These are phyloP conservation scores for Anarhynchus alexandrinus DNA, from an alignment of 2,113 vertebrate genomes.

Conservation along the genomic window DNA sequence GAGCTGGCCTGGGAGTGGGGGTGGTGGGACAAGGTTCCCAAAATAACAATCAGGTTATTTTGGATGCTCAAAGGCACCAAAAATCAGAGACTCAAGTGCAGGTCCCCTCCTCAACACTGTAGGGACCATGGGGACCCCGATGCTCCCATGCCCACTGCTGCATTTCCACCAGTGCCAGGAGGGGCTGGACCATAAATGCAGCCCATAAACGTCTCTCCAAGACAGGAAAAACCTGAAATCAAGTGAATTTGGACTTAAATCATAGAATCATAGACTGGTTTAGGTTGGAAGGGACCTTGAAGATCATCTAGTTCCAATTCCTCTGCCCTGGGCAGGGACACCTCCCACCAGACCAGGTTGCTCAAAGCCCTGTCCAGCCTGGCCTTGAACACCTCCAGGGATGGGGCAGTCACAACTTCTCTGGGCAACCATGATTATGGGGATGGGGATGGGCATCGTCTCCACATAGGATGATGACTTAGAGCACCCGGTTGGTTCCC, in stretches of 20 bases:
- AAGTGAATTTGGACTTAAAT: background rate
- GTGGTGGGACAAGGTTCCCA: slow-evolving; percentile 37
- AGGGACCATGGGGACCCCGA: rapidly evolving
- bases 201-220: background rate
- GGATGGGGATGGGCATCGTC: too few species aligned
- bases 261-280: background rate
- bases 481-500: rapidly evolving
- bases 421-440: background rate
- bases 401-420: background rate
- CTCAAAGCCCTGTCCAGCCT: background rate
- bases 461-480: background rate
- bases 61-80: background rate
- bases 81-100: background rate
- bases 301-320: background rate
- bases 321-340: background rate
- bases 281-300: background rate
- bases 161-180: background rate
- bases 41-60: background rate
- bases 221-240: background rate
- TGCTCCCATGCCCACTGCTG: background rate
- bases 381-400: background rate
- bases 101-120: background rate
- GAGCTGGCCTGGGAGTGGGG: slow-evolving; percentile 21
- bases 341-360: background rate
- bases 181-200: background rate